phyloP scores from a whole-genome alignment of 1,140 invertebrate genomes.

The Vanessa tameamea region DNA sequence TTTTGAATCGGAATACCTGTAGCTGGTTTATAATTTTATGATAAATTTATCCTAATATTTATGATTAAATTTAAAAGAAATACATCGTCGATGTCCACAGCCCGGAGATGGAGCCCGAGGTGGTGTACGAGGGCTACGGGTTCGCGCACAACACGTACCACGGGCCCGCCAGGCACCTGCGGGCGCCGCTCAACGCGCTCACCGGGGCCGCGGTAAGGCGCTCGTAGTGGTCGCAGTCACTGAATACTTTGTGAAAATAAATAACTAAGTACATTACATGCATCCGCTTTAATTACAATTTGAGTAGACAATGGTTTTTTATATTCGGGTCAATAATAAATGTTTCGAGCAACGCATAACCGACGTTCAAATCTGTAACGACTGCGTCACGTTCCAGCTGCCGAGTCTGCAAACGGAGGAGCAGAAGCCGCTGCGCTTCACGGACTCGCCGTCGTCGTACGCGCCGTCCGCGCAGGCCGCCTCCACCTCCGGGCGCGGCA shows the following conservation, averaged over 20 bases:
- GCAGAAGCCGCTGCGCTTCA: constrained; percentile 86
- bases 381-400: constrained; percentile 50
- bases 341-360: no score
- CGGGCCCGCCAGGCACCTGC: constrained; percentile 89
- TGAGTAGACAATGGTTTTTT: no score
- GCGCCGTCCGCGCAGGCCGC: constrained; percentile 68
- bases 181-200: constrained; percentile 84
- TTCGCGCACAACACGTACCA: constrained; percentile 95
- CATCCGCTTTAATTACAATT: no score
- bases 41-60: no score
- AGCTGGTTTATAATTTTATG: no score
- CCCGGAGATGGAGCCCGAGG: constrained; percentile 63
- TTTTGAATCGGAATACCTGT: no score
- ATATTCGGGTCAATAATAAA: no score
- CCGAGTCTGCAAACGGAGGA: constrained; percentile 78
- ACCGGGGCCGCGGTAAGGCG: constrained; percentile 66
- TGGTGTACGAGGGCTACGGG: constrained; percentile 58
- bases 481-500: constrained; percentile 56
- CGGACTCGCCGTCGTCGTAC: constrained; percentile 88
- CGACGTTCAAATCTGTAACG: background rate
- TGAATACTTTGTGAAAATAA: no score
- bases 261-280: no score
- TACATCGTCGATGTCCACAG: constrained; percentile 40
- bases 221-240: no score
- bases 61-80: no score